Base-by-base conservation (phyloP, 1,140 invertebrate genomes). In the Steinernema feltiae region DNA sequence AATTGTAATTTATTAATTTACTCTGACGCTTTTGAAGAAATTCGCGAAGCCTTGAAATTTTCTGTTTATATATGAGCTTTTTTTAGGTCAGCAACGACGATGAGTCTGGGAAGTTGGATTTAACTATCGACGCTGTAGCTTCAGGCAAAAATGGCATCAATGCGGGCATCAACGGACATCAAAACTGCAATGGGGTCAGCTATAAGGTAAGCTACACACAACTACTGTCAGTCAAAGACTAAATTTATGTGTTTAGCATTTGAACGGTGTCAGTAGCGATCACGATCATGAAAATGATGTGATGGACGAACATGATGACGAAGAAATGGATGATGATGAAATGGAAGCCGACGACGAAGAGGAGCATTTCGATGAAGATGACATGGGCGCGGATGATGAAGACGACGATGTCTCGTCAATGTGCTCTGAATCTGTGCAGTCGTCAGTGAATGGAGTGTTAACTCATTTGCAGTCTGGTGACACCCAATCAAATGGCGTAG, bases 301-400 rank as follows among this genome's bases (percentile, higher is more conserved):
- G 73, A 79, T 81, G 1, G 82, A 84, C 21, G 84, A 79, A 77
- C 81, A 86, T 69, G 27, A 72, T 12, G 48, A 73, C 75, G 76
- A 76, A 32, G 69, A 78, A 30, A 30, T 77, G 41, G 21, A n/a
- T 30, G 76, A n/a, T n/a, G n/a, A 69, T 35, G 46, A 30, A 0
- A 32, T 72, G 32, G 48, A n/a, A 53, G 74, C 30, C 18, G 76
- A 70, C 1, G 24, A 7, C 12, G 53, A 21, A 24, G 71, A 35
- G 15, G 76, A 76, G 91, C n/a, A 92, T 92, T 86, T 89, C 92
- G 24, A 92, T 92, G 88, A 91, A 91, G 82, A 91, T 92, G 86
- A 88, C 92, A 74, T 91, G 91, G 84, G 90, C 91, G 78, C 91
- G 91, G 75, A 89, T 91, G 71, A 91, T 91, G 87, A 69, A 87